A percentile compares a stretch with the other conserved stretches of the same genome.
These are phyloP conservation scores for Sebastes diaconus DNA, from an alignment of 2,797 vertebrate species.

Conservation along the genomic window DNA sequence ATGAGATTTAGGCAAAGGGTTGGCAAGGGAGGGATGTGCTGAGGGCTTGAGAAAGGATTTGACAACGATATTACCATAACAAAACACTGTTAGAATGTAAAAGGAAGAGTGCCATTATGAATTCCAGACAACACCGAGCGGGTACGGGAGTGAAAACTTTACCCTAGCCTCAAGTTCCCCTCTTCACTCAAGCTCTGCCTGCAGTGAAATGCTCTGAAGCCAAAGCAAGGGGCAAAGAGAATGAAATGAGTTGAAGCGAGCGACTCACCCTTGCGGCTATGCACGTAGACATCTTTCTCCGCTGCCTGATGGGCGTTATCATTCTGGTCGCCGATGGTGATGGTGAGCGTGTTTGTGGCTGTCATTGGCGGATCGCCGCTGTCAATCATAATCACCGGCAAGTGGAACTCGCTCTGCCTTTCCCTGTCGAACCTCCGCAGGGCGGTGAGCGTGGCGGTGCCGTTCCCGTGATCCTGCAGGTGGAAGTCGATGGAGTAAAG, in stretches of 20 bases:
- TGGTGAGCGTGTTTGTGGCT: slow-evolving; percentile 83
- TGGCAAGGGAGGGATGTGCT: slow-evolving; percentile 25
- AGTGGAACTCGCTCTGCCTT: slow-evolving; percentile 81
- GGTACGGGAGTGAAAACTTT: slow-evolving; percentile 50
- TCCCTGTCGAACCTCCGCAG: slow-evolving; percentile 88
- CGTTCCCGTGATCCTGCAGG: slow-evolving; percentile 89
- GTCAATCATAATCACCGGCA: slow-evolving; percentile 87
- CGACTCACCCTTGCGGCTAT: slow-evolving; percentile 82
- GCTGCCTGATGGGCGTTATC: slow-evolving; percentile 88
- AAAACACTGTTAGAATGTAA: slow-evolving; percentile 56
- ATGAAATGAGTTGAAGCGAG: slow-evolving; percentile 18
- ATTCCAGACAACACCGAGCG: slow-evolving; percentile 59
- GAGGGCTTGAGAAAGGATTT: slow-evolving; percentile 47
- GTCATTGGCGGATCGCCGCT: slow-evolving; percentile 85
- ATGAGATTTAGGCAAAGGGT: slow-evolving; percentile 41
- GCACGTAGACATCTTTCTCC: slow-evolving; percentile 86
- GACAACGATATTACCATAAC: slow-evolving; percentile 59
- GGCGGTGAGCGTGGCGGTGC: slow-evolving; percentile 87
- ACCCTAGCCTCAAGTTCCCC: slow-evolving; percentile 38
- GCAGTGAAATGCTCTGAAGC: slow-evolving; percentile 31
- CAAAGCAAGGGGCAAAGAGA: slow-evolving; percentile 26
- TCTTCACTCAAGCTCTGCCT: slow-evolving; percentile 40
- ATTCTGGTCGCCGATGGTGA: slow-evolving; percentile 89
- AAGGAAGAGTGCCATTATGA: slow-evolving; percentile 51
- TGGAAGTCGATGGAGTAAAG: slow-evolving; percentile 84